Evolutionary conservation across 2,797 vertebrate genomes (phyloP), one percentile per base, ranked within the genome.

Genomic region (Borostomias antarcticus): DNA sequence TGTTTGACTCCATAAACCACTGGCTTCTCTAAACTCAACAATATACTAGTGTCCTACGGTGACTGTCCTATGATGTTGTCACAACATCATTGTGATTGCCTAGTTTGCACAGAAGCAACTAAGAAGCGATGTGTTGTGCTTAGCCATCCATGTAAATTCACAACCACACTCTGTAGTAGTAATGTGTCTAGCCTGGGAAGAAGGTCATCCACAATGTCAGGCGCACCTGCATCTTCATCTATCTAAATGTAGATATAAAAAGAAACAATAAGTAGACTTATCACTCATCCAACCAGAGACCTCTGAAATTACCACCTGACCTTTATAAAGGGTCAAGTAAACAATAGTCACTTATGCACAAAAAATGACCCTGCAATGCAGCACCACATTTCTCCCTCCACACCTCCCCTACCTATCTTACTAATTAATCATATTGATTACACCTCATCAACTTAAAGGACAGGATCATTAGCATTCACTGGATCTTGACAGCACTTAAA

Each of bases 351-450:
- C 64, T 30, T 3, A 9, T 59, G 63, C 57, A 69, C 51, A 70
- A 47, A 64, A 79, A 70, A 62, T 70, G 25, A 43, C 28, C 72
- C 77, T 84, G 81, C 77, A 77, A 64, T 71, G 72, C 81, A 84
- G 69, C 73, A 81, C 62, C 58, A 64, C 37, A 32, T 67, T 28
- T 52, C 56, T 72, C 72, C 62, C 50, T 75, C 62, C 63, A 66
- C 54, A 65, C 75, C 71, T 69, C 73, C 61, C 23, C 54, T 33
- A 62, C 51, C 64, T 61, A 66, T 45, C 47, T 61, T 25, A 30
- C 58, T 65, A 77, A 85, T 85, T 62, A 74, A 85, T 84, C 73
- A 70, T 69, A 72, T 78, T 75, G 68, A 80, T 73, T 77, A 63
- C 23, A 64, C 73, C 65, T 81, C 69, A 61, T 76, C 70, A 60